Conservation (phyloP, 2,888 invertebrate genomes). For the Smittia aterrima region DNA sequence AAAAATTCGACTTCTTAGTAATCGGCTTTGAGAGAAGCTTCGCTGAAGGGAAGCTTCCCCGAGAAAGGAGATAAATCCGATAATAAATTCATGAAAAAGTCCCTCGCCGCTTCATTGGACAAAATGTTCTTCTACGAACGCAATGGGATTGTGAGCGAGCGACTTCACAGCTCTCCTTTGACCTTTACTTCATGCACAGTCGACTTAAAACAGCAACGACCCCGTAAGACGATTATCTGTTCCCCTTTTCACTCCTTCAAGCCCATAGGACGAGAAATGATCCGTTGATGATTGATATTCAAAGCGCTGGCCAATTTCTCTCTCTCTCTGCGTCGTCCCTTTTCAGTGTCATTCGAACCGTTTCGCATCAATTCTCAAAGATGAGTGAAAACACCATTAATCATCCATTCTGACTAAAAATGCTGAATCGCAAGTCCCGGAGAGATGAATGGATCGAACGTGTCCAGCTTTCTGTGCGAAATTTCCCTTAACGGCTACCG, state of each 20-base stretch:
- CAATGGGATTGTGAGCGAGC: not conserved
- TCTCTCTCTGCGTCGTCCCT: not conserved
- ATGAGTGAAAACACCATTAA: not conserved
- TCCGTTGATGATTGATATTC: slow-evolving; percentile 33
- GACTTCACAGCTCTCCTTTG: too few relatives aligned
- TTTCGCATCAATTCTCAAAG: slow-evolving; percentile 16
- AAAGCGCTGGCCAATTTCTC: slow-evolving; percentile 28
- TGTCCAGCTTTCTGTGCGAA: not conserved
- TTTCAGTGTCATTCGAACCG: not conserved
- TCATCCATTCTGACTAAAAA: not conserved
- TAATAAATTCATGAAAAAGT: not conserved
- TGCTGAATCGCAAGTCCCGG: not conserved
- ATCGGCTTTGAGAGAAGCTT: too few relatives aligned
- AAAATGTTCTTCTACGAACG: not conserved
- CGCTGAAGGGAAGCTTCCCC: not conserved
- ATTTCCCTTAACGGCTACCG: not conserved
- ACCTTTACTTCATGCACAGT: too few relatives aligned
- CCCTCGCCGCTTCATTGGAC: not conserved
- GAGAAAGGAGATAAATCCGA: not conserved
- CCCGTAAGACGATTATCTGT: slow-evolving; percentile 1
- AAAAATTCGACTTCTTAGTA: too few relatives aligned
- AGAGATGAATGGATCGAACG: slow-evolving; percentile 12
- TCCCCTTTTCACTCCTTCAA: not conserved
- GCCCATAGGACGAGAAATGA: slow-evolving; percentile 15
- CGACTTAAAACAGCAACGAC: not conserved